Evolutionary conservation across 2,113 vertebrate species (phyloP).

Genomic region (Dinomys branickii): DNA sequence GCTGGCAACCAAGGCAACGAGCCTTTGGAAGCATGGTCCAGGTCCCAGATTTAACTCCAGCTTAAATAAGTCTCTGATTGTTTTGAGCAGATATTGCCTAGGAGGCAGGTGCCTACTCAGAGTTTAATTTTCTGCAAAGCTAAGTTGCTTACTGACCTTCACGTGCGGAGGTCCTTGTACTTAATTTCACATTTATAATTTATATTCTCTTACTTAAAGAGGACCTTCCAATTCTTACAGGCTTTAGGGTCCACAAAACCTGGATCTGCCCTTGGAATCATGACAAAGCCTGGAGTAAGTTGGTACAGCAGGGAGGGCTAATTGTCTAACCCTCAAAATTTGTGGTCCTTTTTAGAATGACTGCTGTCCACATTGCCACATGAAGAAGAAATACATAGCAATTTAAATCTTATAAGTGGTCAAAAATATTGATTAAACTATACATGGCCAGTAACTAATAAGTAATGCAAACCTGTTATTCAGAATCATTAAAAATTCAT

Average conservation of each 20-base stretch:
- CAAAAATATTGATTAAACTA: slow-evolving; percentile 26
- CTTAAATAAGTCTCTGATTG: background rate
- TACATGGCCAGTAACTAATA: background rate
- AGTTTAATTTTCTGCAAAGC: slow-evolving; percentile 1
- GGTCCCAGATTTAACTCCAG: background rate
- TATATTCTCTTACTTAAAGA: slow-evolving; percentile 11
- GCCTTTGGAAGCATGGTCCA: background rate
- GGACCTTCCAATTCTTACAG: background rate
- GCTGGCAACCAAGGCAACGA: background rate
- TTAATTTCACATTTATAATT: slow-evolving; percentile 24
- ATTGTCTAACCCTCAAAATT: background rate
- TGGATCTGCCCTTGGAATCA: background rate
- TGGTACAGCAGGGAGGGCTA: background rate
- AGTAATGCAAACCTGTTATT: background rate
- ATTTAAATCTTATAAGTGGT: background rate
- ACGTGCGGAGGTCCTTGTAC: background rate
- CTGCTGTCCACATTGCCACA: background rate
- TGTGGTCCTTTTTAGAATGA: background rate
- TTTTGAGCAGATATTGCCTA: background rate
- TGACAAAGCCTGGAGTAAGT: background rate
- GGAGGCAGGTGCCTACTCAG: background rate
- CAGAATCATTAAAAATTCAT: background rate
- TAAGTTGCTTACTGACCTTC: background rate
- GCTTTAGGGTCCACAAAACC: background rate
- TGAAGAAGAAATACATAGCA: background rate